A percentile compares a stretch with the other conserved stretches of the same genome.
phyloP scores from a whole-genome alignment of 2,113 vertebrate genomes.

The Rhagologus leucostigma region DNA sequence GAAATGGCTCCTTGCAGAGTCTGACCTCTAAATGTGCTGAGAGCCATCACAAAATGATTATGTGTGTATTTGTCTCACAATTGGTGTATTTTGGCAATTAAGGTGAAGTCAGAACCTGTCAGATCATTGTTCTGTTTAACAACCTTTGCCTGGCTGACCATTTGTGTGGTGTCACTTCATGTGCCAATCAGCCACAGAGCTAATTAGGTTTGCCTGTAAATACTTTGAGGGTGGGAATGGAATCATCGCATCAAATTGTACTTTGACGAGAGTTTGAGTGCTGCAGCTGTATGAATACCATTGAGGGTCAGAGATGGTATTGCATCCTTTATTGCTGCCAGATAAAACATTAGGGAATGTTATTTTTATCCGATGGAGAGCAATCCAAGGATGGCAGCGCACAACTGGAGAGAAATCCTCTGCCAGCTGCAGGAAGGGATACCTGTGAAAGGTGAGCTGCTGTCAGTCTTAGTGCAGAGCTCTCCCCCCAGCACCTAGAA shows the following conservation, averaged over 20 bases:
- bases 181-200: not conserved
- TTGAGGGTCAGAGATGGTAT: not conserved
- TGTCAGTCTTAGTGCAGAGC: not conserved
- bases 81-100: not conserved
- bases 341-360: not conserved
- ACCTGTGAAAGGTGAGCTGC: not conserved
- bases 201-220: not conserved
- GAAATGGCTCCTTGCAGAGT: not conserved
- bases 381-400: not conserved
- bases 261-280: not conserved
- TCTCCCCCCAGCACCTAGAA: not conserved
- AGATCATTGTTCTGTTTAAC: not conserved
- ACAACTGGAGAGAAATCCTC: not conserved
- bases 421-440: not conserved
- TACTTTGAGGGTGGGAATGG: not conserved
- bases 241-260: not conserved
- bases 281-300: not conserved
- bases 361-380: not conserved
- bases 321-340: not conserved
- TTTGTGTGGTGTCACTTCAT: not conserved
- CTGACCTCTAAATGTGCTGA: not conserved
- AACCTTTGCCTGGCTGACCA: not conserved
- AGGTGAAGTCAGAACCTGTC: not conserved
- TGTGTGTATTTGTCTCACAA: not conserved
- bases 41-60: not conserved